Evolutionary conservation across 2,888 invertebrate species (phyloP).

Genomic region (Mythimna impura): DNA sequence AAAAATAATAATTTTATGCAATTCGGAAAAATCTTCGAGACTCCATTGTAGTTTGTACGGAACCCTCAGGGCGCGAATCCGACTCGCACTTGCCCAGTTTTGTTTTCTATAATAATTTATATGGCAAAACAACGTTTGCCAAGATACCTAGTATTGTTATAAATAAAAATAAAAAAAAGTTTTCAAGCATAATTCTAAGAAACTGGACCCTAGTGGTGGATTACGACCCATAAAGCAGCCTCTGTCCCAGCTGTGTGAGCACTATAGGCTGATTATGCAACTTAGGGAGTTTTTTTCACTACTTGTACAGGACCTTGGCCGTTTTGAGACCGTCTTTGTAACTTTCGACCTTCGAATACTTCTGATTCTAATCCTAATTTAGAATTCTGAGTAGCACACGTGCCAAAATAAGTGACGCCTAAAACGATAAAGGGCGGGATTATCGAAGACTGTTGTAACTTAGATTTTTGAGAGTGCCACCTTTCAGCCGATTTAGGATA

Average conservation of each 20-base stretch:
- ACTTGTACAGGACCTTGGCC: not conserved
- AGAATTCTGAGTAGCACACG: slow-evolving; percentile 18
- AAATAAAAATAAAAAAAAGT: too few species aligned
- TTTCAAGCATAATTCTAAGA: not conserved
- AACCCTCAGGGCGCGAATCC: too few species aligned
- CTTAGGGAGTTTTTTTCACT: not conserved
- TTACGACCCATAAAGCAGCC: not conserved
- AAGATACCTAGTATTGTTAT: too few species aligned
- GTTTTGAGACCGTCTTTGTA: not conserved
- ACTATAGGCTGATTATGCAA: not conserved
- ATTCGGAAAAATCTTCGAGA: too few species aligned
- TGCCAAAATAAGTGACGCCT: slow-evolving; percentile 10
- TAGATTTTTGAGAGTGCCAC: not conserved
- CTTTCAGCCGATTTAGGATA: not conserved
- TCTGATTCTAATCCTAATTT: slow-evolving; percentile 8
- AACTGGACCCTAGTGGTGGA: not conserved
- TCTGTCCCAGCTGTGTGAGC: not conserved
- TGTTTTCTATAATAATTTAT: too few species aligned
- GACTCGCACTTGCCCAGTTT: too few species aligned
- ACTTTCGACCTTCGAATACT: not conserved
- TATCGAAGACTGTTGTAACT: slow-evolving; percentile 10
- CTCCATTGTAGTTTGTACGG: too few species aligned
- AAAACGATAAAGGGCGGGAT: not conserved
- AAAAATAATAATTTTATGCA: too few species aligned
- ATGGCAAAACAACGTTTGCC: too few species aligned